These are phyloP conservation scores for Sciurus carolinensis DNA, from an alignment of 2,797 vertebrate genomes.

Conservation along the genomic window DNA sequence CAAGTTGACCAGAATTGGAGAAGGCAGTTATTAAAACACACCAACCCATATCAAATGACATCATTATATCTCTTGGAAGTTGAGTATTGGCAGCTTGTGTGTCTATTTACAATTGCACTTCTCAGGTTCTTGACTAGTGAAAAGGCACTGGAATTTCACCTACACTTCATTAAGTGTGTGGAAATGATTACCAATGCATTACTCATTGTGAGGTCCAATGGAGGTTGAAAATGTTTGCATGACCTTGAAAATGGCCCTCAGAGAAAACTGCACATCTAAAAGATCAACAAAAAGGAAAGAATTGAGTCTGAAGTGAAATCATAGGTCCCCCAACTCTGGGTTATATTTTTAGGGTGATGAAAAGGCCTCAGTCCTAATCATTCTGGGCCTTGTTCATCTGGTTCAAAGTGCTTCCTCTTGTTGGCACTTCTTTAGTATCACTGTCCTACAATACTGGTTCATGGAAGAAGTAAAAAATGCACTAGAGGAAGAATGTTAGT, in stretches of 20 bases:
- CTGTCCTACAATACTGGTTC: not conserved
- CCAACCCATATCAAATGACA: not conserved
- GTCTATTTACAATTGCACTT: not conserved
- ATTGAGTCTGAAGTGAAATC: not conserved
- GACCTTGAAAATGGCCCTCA: not conserved
- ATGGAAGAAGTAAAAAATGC: not conserved
- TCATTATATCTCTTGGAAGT: not conserved
- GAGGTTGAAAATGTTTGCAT: accelerated
- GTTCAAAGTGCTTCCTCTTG: not conserved
- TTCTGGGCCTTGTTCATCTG: not conserved
- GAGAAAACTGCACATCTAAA: not conserved
- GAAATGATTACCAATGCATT: not conserved
- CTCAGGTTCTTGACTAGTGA: not conserved
- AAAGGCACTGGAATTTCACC: not conserved
- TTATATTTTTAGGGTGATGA: not conserved
- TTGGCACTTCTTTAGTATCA: not conserved
- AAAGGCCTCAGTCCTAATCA: accelerated
- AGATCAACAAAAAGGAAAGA: not conserved
- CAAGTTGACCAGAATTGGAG: not conserved
- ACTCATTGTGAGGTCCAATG: not conserved
- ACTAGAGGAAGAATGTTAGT: not conserved
- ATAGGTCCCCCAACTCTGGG: not conserved
- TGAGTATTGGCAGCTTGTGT: not conserved
- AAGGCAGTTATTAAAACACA: not conserved
- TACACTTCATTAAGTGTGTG: not conserved